Evolutionary conservation across 1,140 invertebrate genomes (phyloP).

Genomic region (Lucilia sericata): DNA sequence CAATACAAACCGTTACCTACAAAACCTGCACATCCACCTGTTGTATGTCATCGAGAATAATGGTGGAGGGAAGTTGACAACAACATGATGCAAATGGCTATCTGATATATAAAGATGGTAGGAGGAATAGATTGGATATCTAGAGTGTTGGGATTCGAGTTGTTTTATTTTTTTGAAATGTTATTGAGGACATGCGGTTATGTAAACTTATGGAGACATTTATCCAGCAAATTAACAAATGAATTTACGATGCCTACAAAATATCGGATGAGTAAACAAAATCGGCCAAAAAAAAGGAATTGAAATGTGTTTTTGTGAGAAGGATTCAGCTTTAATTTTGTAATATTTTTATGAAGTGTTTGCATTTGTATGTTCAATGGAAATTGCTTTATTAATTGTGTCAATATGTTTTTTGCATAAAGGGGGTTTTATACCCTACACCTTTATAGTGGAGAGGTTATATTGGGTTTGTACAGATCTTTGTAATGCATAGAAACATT

Average conservation of each 20-base stretch:
- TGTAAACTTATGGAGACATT: slow-evolving; percentile 18
- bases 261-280: background rate
- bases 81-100: background rate
- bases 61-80: background rate
- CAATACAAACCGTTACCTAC: background rate
- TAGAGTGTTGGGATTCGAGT: too few relatives aligned
- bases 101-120: background rate
- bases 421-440: too few relatives aligned
- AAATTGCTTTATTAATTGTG: background rate
- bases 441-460: too few relatives aligned
- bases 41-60: background rate
- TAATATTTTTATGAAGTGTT: background rate
- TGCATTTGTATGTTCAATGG: background rate
- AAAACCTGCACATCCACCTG: background rate
- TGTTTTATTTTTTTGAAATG: background rate
- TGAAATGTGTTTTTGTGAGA: background rate
- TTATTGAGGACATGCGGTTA: slow-evolving; percentile 19
- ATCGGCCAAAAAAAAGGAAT: background rate
- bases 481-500: too few relatives aligned
- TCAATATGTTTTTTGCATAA: background rate
- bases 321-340: background rate
- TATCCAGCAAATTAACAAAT: slow-evolving; percentile 20
- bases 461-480: too few relatives aligned
- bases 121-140: background rate
- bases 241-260: slow-evolving; percentile 24